Conservation (phyloP, 2,888 invertebrate species). For the Lochmaea crataegi region DNA sequence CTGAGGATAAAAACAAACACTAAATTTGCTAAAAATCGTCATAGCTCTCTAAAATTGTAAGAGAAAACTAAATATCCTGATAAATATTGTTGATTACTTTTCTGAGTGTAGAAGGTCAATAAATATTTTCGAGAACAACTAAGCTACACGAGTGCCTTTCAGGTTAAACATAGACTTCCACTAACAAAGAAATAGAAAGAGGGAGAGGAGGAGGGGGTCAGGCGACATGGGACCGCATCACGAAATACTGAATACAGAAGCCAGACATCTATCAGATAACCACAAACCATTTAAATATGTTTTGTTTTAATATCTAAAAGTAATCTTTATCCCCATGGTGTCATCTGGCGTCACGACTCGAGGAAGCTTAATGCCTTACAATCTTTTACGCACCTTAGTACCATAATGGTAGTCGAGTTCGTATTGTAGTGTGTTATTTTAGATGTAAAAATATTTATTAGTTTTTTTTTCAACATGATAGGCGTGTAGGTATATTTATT, state of each 20-base stretch:
- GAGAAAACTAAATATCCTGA: no score
- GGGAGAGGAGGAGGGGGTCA: slow-evolving; percentile 23
- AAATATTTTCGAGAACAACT: slow-evolving; percentile 35
- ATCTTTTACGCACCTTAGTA: slow-evolving; percentile 37
- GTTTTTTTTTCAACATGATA: slow-evolving; percentile 17
- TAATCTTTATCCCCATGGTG: slow-evolving; percentile 51
- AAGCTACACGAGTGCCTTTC: slow-evolving; percentile 34
- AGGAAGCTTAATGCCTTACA: slow-evolving; percentile 34
- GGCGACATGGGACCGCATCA: slow-evolving; percentile 47
- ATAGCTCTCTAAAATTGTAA: no score
- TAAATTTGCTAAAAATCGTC: no score
- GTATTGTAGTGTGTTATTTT: slow-evolving; percentile 14
- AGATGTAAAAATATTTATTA: slow-evolving; percentile 23
- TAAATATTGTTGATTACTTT: not conserved
- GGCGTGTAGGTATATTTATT: slow-evolving; percentile 18
- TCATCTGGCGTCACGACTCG: slow-evolving; percentile 48
- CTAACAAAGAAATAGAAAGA: slow-evolving; percentile 17
- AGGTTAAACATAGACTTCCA: slow-evolving; percentile 23
- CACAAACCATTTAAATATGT: slow-evolving; percentile 54
- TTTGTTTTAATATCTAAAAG: slow-evolving; percentile 55
- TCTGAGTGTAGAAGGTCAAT: slow-evolving; percentile 14
- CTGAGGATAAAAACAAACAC: no score
- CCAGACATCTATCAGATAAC: slow-evolving; percentile 54
- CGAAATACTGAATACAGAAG: slow-evolving; percentile 47
- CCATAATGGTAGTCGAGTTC: slow-evolving; percentile 17